A percentile compares a stretch with the other conserved stretches of the same genome.
phyloP scores from a whole-genome alignment of 1,140 invertebrate species.

The Battus philenor region DNA sequence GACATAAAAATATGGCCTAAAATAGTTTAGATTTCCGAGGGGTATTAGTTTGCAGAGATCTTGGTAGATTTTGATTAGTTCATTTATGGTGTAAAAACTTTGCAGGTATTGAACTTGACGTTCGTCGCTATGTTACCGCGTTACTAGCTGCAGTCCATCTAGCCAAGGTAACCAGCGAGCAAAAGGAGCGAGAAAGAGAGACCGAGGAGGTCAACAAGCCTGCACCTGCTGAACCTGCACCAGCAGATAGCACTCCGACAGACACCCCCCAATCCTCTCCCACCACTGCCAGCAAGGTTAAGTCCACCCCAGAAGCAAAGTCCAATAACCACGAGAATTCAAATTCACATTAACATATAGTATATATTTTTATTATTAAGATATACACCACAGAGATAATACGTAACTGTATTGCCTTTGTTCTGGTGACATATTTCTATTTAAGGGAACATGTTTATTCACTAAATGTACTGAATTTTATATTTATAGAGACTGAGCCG shows the following conservation, averaged over 20 bases:
- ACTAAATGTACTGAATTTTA: constrained; percentile 11
- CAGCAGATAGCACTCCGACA: constrained; percentile 13
- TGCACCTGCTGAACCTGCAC: constrained; percentile 24
- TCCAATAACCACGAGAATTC: constrained; percentile 33
- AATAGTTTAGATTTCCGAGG: too few relatives aligned
- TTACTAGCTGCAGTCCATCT: constrained; percentile 80
- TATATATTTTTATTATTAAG: constrained; percentile 16
- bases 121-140: constrained; percentile 79
- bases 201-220: constrained; percentile 53
- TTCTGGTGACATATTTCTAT: constrained; percentile 6
- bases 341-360: constrained; percentile 19
- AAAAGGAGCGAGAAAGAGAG: constrained; percentile 61
- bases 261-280: constrained; percentile 72
- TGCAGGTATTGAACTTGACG: constrained; percentile 67
- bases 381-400: constrained; percentile 9
- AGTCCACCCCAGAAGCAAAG: constrained; percentile 55
- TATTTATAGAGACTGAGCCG: neutral
- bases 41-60: too few relatives aligned
- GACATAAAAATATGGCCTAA: too few relatives aligned
- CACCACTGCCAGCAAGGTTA: constrained; percentile 73
- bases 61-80: too few relatives aligned
- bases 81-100: too few relatives aligned
- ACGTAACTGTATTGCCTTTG: constrained; percentile 6
- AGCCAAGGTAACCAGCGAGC: constrained; percentile 80
- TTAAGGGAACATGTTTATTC: constrained; percentile 16